phyloP scores from a whole-genome alignment of 2,888 invertebrate genomes.

The Plagodis pulveraria region DNA sequence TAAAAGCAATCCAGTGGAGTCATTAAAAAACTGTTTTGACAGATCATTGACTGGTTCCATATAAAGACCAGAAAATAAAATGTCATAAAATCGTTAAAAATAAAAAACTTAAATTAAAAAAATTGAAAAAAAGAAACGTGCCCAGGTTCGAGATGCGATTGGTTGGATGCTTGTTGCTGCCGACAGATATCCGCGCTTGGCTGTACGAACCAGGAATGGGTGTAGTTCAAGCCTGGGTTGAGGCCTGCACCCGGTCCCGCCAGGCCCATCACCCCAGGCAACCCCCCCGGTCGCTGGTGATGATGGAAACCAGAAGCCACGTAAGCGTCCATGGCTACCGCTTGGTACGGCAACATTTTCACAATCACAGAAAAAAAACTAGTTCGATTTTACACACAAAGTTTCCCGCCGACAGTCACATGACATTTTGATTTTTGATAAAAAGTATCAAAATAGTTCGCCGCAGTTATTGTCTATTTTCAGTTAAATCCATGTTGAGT shows the following conservation, averaged over 20 bases:
- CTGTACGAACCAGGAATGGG: constrained; percentile 97
- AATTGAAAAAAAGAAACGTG: constrained; percentile 89
- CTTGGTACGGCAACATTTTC: constrained; percentile 94
- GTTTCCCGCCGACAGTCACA: constrained; percentile 55
- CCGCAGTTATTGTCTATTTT: constrained; percentile 28
- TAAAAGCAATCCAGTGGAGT: constrained; percentile 29
- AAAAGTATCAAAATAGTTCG: constrained; percentile 52
- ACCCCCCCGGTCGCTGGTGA: constrained; percentile 80
- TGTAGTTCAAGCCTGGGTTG: constrained; percentile 87
- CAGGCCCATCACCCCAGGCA: constrained; percentile 85
- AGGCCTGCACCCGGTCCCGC: constrained; percentile 79
- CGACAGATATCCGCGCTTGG: constrained; percentile 95
- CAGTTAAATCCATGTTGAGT: constrained; percentile 8
- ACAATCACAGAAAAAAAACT: constrained; percentile 54
- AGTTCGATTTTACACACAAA: constrained; percentile 50
- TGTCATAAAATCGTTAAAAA: constrained; percentile 38
- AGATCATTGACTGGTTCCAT: constrained; percentile 38
- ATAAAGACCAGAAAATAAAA: constrained; percentile 37
- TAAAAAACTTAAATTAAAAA: constrained; percentile 72
- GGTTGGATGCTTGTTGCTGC: constrained; percentile 90
- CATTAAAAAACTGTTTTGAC: constrained; percentile 26
- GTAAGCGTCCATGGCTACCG: constrained; percentile 93
- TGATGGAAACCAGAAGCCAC: constrained; percentile 84
- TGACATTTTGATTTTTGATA: constrained; percentile 51
- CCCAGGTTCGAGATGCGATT: constrained; percentile 96